phyloP scores from a whole-genome alignment of 2,888 invertebrate species.

The Pseudolycoriella hygida region DNA sequence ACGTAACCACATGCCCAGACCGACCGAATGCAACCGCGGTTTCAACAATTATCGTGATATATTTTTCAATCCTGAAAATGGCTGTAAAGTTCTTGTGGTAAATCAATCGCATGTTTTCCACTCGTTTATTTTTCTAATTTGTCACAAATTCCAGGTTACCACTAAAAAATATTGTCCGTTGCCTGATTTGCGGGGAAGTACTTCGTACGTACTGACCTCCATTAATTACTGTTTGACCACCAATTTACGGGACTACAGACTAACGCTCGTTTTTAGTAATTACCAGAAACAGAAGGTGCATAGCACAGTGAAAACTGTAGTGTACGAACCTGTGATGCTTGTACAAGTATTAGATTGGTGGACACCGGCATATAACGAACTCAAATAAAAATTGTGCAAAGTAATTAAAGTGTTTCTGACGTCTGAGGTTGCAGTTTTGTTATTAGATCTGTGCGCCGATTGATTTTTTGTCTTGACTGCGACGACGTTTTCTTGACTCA shows the following conservation, averaged over 20 bases:
- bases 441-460: no score
- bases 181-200: neutral
- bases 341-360: neutral
- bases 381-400: no score
- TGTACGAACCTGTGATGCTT: neutral
- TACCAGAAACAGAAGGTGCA: neutral
- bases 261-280: neutral
- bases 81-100: conserved; percentile 4
- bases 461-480: no score
- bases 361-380: neutral
- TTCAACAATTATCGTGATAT: conserved; percentile 2
- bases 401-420: no score
- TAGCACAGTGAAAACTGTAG: neutral
- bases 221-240: neutral
- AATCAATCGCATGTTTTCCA: no score
- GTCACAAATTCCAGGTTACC: neutral
- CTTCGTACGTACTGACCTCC: neutral
- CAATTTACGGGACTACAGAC: neutral
- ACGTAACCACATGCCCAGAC: neutral
- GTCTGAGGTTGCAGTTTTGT: no score
- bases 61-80: conserved; percentile 1
- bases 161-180: neutral
- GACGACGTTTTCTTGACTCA: no score
- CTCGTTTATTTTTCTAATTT: no score
- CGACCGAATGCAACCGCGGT: neutral